Conservation (phyloP, 2,888 invertebrate genomes). For the Drosophila bunnanda region DNA sequence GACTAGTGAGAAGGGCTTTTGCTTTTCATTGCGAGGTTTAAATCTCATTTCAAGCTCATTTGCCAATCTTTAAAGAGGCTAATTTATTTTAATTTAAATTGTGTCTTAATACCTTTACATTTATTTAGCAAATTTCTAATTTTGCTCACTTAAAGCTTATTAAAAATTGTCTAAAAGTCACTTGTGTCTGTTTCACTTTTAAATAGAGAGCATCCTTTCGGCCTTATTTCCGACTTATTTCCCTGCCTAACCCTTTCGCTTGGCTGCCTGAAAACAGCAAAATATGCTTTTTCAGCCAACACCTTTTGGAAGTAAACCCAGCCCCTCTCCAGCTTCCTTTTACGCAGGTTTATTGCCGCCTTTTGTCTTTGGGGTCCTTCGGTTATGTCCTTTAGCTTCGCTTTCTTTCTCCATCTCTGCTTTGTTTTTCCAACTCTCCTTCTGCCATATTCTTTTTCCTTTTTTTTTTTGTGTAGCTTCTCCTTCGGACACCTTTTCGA, state of each 20-base stretch:
- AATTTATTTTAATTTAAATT: background rate
- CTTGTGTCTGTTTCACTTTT: accelerated
- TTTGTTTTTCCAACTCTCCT: background rate
- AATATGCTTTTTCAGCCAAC: slow-evolving; percentile 66
- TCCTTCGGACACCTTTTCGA: slow-evolving; percentile 50
- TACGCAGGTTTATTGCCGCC: slow-evolving; percentile 67
- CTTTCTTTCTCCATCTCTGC: background rate
- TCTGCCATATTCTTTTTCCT: background rate
- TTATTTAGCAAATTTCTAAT: no score
- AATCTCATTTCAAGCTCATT: background rate
- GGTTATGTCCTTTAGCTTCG: slow-evolving; percentile 30
- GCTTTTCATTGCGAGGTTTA: background rate
- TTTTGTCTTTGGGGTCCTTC: slow-evolving; percentile 61
- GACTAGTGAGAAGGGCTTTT: background rate
- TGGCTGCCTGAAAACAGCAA: slow-evolving; percentile 50
- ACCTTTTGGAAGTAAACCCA: background rate
- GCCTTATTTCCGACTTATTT: slow-evolving; percentile 1
- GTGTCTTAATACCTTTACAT: no score
- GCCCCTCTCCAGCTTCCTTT: background rate
- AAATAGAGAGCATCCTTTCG: background rate
- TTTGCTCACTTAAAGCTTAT: background rate
- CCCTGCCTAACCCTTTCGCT: slow-evolving; percentile 44
- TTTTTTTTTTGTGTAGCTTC: background rate
- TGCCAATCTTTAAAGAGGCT: background rate
- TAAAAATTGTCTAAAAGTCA: background rate